These are phyloP conservation scores for Isotomurus palustris DNA, from an alignment of 2,888 invertebrate species.

Conservation along the genomic window DNA sequence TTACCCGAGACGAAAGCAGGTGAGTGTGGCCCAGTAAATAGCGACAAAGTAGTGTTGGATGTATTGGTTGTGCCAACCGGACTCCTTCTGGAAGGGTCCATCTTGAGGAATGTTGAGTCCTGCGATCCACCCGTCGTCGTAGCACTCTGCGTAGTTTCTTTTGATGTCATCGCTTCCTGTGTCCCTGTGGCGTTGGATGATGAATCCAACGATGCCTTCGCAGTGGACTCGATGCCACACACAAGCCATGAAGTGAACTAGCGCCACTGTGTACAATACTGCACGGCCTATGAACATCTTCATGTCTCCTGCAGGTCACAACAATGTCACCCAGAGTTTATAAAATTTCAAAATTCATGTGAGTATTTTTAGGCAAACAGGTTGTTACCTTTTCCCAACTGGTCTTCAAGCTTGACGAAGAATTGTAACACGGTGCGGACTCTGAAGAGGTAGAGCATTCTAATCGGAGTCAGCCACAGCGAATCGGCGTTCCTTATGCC, in stretches of 20 bases:
- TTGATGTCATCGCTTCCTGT: no score
- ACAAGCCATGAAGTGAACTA: constrained; percentile 39
- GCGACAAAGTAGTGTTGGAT: constrained; percentile 37
- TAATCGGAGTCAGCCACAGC: constrained; percentile 28
- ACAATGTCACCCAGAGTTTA: no score
- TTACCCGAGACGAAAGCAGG: constrained; percentile 39
- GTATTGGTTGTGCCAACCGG: no score
- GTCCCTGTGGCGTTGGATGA: no score
- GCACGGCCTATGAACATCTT: constrained; percentile 35
- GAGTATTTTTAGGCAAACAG: no score
- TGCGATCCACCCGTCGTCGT: no score
- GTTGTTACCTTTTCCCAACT: constrained; percentile 34
- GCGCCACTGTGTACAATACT: constrained; percentile 22
- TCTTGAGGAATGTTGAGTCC: no score
- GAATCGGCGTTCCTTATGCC: no score
- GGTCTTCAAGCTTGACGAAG: constrained; percentile 41
- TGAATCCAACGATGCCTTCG: no score
- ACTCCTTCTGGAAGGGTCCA: no score
- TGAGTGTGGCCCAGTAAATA: constrained; percentile 37
- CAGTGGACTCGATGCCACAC: constrained; percentile 43
- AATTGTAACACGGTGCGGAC: constrained; percentile 33
- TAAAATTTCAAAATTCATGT: no score
- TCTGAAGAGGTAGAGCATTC: constrained; percentile 39
- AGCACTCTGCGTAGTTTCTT: no score
- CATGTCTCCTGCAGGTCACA: constrained; percentile 38